phyloP scores from a whole-genome alignment of 2,888 invertebrate species.

The Caenorhabditis sulstoni region DNA sequence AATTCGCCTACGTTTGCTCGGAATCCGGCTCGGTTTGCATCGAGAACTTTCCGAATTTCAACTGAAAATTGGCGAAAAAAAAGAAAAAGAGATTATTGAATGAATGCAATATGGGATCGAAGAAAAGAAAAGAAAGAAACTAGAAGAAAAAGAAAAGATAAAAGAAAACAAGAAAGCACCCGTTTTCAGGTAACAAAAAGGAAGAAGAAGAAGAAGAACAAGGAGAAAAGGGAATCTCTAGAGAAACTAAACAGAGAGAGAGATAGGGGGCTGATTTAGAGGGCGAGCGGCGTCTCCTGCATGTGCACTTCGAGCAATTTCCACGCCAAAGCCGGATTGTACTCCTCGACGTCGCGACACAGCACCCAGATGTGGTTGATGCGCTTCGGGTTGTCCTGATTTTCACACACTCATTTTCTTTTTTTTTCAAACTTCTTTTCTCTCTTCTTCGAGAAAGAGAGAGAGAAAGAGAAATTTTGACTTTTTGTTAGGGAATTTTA shows the following conservation, averaged over 20 bases:
- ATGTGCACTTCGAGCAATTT: constrained; percentile 87
- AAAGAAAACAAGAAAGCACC: constrained; percentile 43
- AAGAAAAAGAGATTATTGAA: constrained; percentile 1
- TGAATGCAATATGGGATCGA: too few relatives aligned
- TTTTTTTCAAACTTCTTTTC: too few relatives aligned
- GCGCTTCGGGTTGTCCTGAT: constrained; percentile 91
- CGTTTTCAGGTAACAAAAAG: constrained; percentile 42
- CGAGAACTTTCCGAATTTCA: constrained; percentile 36
- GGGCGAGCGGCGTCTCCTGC: constrained; percentile 74
- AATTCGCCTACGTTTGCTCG: constrained; percentile 36
- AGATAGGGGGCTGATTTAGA: constrained; percentile 58
- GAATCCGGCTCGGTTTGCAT: constrained; percentile 21
- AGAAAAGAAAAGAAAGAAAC: neutral
- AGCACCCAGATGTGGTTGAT: constrained; percentile 98
- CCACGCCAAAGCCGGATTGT: constrained; percentile 97
- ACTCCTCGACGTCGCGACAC: constrained; percentile 93
- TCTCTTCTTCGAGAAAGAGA: too few relatives aligned
- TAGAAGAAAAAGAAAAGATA: neutral
- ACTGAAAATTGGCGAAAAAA: constrained; percentile 6
- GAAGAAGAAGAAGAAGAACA: constrained; percentile 14
- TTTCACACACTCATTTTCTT: too few relatives aligned
- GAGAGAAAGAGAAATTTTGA: too few relatives aligned
- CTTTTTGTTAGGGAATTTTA: neutral
- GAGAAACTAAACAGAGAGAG: constrained; percentile 1
- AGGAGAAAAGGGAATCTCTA: constrained; percentile 17